Conservation (phyloP, 2,113 vertebrate genomes). For the Pseudopodoces humilis region DNA sequence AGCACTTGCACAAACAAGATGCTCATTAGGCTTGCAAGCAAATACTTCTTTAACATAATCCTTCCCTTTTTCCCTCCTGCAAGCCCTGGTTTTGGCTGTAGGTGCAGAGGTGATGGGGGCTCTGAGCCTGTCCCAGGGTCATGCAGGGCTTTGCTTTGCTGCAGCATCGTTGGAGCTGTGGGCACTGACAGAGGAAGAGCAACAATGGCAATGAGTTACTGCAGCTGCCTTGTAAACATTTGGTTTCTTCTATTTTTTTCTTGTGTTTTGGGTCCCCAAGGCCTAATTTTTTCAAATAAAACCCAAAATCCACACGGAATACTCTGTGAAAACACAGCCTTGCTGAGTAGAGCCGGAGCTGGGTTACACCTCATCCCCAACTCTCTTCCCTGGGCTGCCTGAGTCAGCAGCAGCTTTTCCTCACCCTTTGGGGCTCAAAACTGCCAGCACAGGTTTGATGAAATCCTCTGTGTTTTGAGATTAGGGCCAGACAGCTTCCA, state of each 20-base stretch:
- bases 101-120: background rate
- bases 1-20: background rate
- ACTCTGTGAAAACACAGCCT: background rate
- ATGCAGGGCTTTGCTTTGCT: background rate
- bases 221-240: constrained; percentile 28
- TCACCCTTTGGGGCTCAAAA: background rate
- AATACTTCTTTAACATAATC: background rate
- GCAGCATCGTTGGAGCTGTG: background rate
- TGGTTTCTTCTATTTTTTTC: background rate
- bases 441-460: background rate
- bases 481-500: background rate
- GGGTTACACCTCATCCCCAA: background rate
- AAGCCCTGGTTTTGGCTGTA: background rate
- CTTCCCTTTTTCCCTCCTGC: background rate
- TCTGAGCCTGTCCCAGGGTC: background rate
- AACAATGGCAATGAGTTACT: background rate
- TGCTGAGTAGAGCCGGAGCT: background rate
- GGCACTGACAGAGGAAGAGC: background rate
- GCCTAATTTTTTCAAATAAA: constrained; percentile 56
- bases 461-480: background rate
- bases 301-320: background rate
- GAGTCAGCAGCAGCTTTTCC: background rate
- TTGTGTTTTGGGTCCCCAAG: background rate
- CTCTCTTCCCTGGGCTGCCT: background rate
- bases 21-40: background rate